A percentile compares a stretch with the other conserved stretches of the same genome.
Conservation (phyloP, 2,888 invertebrate genomes). For the Pardosa pseudoannulata region DNA sequence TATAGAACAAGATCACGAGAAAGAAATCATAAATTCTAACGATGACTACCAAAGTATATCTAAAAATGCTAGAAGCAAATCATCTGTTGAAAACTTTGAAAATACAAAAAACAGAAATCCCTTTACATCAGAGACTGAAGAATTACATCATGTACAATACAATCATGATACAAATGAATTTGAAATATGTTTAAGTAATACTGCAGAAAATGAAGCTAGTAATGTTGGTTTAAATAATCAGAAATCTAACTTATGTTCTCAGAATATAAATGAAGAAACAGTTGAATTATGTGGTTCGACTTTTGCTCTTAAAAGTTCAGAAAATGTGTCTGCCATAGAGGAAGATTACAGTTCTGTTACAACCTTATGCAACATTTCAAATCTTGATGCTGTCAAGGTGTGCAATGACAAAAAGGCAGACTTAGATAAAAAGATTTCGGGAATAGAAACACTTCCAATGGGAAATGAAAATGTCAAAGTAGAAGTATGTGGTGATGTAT, state of each 20-base stretch:
- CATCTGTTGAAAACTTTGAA: neutral
- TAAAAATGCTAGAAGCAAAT: neutral
- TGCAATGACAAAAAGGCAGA: neutral
- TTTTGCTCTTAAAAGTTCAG: neutral
- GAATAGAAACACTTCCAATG: neutral
- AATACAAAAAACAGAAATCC: neutral
- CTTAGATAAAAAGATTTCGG: neutral
- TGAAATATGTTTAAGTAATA: neutral
- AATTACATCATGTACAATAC: neutral
- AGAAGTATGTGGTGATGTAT: neutral
- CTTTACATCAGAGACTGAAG: neutral
- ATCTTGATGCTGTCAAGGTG: neutral
- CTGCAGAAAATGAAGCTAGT: neutral
- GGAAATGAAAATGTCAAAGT: neutral
- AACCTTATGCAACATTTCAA: neutral
- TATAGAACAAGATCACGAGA: neutral
- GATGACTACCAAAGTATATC: neutral
- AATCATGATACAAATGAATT: conserved; percentile 10
- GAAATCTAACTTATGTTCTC: neutral
- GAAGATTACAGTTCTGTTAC: neutral
- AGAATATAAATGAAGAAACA: neutral
- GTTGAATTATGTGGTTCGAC: neutral
- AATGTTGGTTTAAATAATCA: neutral
- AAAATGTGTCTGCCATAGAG: neutral
- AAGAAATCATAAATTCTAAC: neutral